Conservation (phyloP, 2,113 vertebrate species). For the Neolamprologus cancellatus region DNA sequence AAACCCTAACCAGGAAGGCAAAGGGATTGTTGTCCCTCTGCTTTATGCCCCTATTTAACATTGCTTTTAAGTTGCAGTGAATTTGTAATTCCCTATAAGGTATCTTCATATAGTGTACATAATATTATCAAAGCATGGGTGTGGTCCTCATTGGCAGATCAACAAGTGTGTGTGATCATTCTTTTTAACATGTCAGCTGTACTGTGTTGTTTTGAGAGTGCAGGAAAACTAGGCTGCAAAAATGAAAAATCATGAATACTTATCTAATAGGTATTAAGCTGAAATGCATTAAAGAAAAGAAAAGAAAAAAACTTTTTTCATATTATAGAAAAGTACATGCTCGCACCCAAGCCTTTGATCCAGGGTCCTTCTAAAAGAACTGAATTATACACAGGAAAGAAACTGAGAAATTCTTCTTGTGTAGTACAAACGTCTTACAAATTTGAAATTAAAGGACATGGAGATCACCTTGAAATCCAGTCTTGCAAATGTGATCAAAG, state of each 20-base stretch:
- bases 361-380: not conserved
- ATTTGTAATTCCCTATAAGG: not conserved
- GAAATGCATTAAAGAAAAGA: not conserved
- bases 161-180: not conserved
- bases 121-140: not conserved
- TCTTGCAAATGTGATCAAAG: not conserved
- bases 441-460: not conserved
- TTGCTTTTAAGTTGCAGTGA: not conserved
- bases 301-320: not conserved
- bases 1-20: not conserved
- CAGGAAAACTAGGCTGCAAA: not conserved
- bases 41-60: not conserved
- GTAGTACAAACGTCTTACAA: not conserved
- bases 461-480: not conserved
- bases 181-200: not conserved
- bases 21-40: not conserved
- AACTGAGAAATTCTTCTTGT: not conserved
- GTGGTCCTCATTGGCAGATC: not conserved
- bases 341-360: accelerated
- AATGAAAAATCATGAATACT: not conserved
- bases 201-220: not conserved
- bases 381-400: not conserved
- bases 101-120: not conserved
- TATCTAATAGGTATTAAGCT: not conserved
- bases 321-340: not conserved